phyloP scores from a whole-genome alignment of 2,113 vertebrate species.

The Lamprologus speciosus region DNA sequence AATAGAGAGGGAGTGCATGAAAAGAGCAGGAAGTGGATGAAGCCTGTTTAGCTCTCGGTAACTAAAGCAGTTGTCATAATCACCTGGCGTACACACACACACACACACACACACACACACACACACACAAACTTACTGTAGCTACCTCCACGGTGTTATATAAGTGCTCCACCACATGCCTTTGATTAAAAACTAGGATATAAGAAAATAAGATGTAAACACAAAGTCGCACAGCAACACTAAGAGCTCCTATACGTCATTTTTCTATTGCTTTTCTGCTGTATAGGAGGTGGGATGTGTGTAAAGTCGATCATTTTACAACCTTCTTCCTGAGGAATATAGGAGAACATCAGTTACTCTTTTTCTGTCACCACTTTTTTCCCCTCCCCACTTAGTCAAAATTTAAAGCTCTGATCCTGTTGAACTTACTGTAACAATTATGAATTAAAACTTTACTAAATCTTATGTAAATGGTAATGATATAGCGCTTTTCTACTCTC shows the following conservation, averaged over 20 bases:
- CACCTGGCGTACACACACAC: neutral
- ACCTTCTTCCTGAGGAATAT: neutral
- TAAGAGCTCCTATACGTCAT: neutral
- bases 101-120: neutral
- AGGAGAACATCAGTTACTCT: neutral
- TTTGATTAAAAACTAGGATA: slow-evolving; percentile 16
- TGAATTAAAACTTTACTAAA: neutral
- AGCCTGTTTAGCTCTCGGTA: slow-evolving; percentile 3
- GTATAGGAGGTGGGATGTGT: neutral
- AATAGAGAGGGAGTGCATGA: neutral
- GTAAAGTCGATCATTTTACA: neutral
- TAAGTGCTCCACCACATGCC: neutral
- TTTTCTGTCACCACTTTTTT: neutral
- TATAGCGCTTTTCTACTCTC: neutral
- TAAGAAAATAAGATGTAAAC: neutral
- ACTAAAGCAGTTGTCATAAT: slow-evolving; percentile 20
- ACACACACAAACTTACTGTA: neutral
- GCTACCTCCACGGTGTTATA: slow-evolving; percentile 1
- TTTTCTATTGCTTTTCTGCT: neutral
- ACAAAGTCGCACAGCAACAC: neutral
- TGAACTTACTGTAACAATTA: neutral
- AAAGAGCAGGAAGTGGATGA: slow-evolving; percentile 1
- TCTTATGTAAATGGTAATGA: neutral
- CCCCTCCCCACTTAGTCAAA: neutral
- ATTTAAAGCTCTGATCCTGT: neutral